These are phyloP conservation scores for Yponomeuta evonymella DNA, from an alignment of 2,888 invertebrate genomes.

Conservation along the genomic window DNA sequence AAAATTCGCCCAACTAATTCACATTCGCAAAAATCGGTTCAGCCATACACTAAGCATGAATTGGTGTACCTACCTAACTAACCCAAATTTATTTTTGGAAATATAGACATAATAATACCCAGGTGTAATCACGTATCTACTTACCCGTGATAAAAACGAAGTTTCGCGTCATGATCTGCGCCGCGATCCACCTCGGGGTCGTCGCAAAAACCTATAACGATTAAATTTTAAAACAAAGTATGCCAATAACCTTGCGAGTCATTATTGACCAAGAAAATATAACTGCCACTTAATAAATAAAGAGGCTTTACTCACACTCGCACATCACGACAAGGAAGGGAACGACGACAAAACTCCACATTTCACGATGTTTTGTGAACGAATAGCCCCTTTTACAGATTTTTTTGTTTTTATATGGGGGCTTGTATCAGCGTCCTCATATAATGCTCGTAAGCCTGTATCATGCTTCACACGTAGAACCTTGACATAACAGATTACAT, in stretches of 20 bases:
- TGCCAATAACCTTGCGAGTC: not conserved
- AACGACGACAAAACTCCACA: not conserved
- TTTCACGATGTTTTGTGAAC: not conserved
- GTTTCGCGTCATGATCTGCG: conserved; percentile 5
- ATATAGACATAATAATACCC: too few relatives aligned
- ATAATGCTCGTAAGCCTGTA: not conserved
- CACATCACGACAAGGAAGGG: not conserved
- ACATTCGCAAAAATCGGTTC: too few relatives aligned
- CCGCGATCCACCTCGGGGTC: not conserved
- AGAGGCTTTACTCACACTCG: not conserved
- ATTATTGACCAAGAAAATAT: too few relatives aligned
- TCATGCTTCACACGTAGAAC: not conserved
- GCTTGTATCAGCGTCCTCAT: not conserved
- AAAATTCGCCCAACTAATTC: too few relatives aligned
- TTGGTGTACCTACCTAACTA: too few relatives aligned
- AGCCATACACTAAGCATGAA: too few relatives aligned
- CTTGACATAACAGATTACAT: conserved; percentile 1
- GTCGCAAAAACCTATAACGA: not conserved
- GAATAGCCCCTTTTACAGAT: not conserved
- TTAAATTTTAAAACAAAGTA: not conserved
- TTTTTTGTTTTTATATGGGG: not conserved
- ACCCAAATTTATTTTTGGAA: too few relatives aligned
- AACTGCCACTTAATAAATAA: not conserved
- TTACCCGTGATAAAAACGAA: conserved; percentile 12
- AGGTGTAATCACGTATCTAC: not conserved